Conservation (phyloP, 2,888 invertebrate species). For the Acholoe squamosa region DNA sequence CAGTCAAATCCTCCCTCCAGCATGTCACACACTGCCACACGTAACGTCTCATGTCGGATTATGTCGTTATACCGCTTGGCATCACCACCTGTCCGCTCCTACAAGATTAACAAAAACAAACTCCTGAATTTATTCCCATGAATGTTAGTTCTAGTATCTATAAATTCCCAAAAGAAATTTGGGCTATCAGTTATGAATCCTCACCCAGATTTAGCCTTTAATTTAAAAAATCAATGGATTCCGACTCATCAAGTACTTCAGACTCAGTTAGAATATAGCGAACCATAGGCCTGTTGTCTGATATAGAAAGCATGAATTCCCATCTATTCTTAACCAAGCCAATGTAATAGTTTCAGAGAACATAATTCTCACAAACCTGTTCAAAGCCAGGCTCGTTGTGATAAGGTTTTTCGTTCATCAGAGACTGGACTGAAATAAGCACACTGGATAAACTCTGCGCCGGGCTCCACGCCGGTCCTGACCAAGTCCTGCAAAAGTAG, state of each 20-base stretch:
- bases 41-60: conserved; percentile 85
- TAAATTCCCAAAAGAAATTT: too few relatives aligned
- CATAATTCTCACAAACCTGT: too few relatives aligned
- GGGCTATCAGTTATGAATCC: too few relatives aligned
- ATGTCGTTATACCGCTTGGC: conserved; percentile 85
- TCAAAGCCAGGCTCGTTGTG: conserved; percentile 88
- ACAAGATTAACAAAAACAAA: conserved; percentile 41
- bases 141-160: too few relatives aligned
- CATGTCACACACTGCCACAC: conserved; percentile 86
- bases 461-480: conserved; percentile 86
- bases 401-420: conserved; percentile 87
- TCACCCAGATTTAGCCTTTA: too few relatives aligned
- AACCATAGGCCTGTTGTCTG: too few relatives aligned
- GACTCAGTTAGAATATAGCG: too few relatives aligned
- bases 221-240: background rate
- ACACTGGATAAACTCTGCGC: conserved; percentile 85
- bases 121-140: too few relatives aligned
- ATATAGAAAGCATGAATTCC: too few relatives aligned
- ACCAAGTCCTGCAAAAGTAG: conserved; percentile 84
- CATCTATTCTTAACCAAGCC: too few relatives aligned
- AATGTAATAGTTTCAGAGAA: too few relatives aligned
- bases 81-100: conserved; percentile 85
- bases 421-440: conserved; percentile 86
- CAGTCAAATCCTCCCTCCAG: conserved; percentile 82
- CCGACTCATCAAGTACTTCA: too few relatives aligned